phyloP scores from a whole-genome alignment of 1,140 invertebrate species.

The Camponotus vicinus region DNA sequence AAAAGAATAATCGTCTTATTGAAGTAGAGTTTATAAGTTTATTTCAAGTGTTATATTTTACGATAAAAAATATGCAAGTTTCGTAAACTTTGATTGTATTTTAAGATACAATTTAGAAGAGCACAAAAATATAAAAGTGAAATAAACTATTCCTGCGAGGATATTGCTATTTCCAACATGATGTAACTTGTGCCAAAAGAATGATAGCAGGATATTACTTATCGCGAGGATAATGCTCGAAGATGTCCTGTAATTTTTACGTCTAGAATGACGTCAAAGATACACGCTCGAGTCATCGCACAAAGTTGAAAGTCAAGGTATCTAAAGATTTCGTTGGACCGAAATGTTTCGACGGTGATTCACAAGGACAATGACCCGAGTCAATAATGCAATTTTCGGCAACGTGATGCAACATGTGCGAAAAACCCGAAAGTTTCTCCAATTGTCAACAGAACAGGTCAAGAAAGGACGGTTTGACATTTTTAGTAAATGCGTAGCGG shows the following conservation, averaged over 20 bases:
- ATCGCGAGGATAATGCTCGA: no score
- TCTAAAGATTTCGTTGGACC: constrained; percentile 5
- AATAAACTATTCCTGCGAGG: background rate
- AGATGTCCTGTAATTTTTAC: background rate
- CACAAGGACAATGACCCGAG: constrained; percentile 72
- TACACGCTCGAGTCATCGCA: background rate
- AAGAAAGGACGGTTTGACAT: background rate
- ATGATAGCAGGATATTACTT: background rate
- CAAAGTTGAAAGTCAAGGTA: constrained; percentile 38
- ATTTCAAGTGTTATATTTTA: background rate
- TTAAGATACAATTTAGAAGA: background rate
- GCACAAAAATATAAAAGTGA: background rate
- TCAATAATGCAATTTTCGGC: constrained; percentile 65
- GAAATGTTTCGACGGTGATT: constrained; percentile 76
- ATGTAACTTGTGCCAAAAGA: constrained; percentile 17
- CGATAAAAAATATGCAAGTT: background rate
- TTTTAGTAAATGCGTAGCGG: background rate
- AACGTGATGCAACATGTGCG: constrained; percentile 55
- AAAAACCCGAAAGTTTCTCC: background rate
- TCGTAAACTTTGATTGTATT: background rate
- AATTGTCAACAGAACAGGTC: background rate
- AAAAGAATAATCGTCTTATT: background rate
- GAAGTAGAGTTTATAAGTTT: background rate
- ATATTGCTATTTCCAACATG: background rate
- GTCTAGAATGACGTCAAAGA: constrained; percentile 10